Percentiles rank a stretch among this genome's conserved stretches.
phyloP scores from a whole-genome alignment of 2,888 invertebrate genomes.

The Syritta pipiens region DNA sequence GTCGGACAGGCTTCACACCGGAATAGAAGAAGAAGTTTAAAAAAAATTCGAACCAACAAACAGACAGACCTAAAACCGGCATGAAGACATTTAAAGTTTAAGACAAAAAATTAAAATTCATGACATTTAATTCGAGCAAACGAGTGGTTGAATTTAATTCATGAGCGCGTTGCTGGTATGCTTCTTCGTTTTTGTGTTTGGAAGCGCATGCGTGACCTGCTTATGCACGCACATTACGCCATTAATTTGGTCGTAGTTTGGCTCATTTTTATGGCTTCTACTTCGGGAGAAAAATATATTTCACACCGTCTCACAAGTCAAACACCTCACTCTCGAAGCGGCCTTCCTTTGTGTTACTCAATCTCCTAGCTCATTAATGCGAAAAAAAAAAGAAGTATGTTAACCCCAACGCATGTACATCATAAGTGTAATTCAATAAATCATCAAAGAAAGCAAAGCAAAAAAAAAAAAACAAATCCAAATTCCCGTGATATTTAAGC shows the following conservation, averaged over 20 bases:
- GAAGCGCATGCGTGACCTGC: conserved; percentile 49
- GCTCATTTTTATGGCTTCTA: conserved; percentile 13
- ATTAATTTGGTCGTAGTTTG: conserved; percentile 28
- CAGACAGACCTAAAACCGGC: background rate
- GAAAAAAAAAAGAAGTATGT: background rate
- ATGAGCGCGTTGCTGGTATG: background rate
- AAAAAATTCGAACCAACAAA: background rate
- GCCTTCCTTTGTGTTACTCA: conserved; percentile 42
- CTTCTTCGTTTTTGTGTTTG: conserved; percentile 21
- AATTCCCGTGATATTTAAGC: conserved; percentile 33
- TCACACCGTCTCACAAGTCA: too few relatives aligned
- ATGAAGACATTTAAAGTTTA: too few relatives aligned
- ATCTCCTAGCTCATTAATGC: conserved; percentile 18
- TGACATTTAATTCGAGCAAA: conserved; percentile 56
- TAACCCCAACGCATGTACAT: too few relatives aligned
- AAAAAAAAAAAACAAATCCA: conserved; percentile 42
- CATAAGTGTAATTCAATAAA: conserved; percentile 59
- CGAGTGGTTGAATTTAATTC: background rate
- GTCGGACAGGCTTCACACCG: too few relatives aligned
- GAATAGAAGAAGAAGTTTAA: too few relatives aligned
- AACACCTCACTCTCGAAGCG: too few relatives aligned
- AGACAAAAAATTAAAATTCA: conserved; percentile 48
- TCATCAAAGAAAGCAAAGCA: conserved; percentile 59
- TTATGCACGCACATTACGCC: conserved; percentile 32
- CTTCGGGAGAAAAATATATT: too few relatives aligned